Percentiles rank a stretch among this genome's conserved stretches.
Conservation (phyloP, 2,888 invertebrate species). For the Drosophila mayaguana region DNA sequence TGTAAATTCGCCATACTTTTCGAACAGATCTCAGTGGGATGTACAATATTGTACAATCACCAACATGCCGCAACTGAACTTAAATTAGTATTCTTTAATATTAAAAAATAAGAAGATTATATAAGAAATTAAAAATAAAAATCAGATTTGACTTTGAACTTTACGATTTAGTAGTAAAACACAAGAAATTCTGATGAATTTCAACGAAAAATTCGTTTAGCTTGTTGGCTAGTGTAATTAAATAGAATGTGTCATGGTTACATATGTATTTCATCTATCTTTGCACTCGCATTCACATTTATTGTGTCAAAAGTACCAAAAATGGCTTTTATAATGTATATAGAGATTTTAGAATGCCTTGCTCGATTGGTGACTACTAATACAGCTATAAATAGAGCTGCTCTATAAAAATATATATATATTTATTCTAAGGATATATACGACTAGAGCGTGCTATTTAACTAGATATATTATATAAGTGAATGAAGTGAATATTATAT, state of each 20-base stretch:
- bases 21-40: neutral
- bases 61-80: no score
- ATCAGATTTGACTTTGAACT: neutral
- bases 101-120: neutral
- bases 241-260: neutral
- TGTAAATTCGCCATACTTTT: neutral
- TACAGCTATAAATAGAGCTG: slow-evolving; percentile 49
- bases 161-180: neutral
- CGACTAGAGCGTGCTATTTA: neutral
- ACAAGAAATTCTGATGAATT: no score
- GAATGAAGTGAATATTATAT: no score
- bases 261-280: slow-evolving; percentile 3
- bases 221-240: neutral
- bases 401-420: neutral
- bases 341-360: slow-evolving; percentile 41
- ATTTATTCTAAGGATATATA: no score
- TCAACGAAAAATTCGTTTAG: neutral
- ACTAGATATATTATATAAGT: no score
- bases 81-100: neutral
- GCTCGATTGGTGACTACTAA: slow-evolving; percentile 59
- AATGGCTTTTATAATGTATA: slow-evolving; percentile 22
- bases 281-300: slow-evolving; percentile 4
- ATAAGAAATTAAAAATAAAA: neutral
- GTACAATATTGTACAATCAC: no score
- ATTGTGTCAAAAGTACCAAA: slow-evolving; percentile 6